Evolutionary conservation across 2,797 vertebrate genomes (phyloP).

Genomic region (Thalassophryne amazonica): DNA sequence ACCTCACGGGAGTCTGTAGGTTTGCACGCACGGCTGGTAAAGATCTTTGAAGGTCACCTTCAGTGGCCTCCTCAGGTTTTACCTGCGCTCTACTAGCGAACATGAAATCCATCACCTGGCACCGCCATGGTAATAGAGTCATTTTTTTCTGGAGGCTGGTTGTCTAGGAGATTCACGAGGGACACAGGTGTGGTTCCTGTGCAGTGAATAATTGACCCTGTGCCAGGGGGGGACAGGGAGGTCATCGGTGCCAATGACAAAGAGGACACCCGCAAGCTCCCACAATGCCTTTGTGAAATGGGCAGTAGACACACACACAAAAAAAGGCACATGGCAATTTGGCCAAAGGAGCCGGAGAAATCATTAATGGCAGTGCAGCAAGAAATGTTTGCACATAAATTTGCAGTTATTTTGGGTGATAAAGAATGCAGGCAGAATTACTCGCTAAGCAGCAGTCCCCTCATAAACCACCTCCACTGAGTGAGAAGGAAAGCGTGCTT

Average conservation of each 20-base stretch:
- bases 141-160: conserved; percentile 67
- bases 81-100: conserved; percentile 66
- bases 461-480: conserved; percentile 1
- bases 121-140: conserved; percentile 73
- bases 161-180: conserved; percentile 71
- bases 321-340: conserved; percentile 25
- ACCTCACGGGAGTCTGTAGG: conserved; percentile 59
- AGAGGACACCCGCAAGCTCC: conserved; percentile 63
- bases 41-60: conserved; percentile 78
- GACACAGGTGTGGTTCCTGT: conserved; percentile 76
- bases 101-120: conserved; percentile 81
- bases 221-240: conserved; percentile 67
- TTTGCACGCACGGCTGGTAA: conserved; percentile 47
- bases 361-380: conserved; percentile 32
- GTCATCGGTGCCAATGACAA: conserved; percentile 72
- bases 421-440: conserved; percentile 26
- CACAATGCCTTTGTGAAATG: conserved; percentile 21
- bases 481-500: conserved; percentile 2
- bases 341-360: conserved; percentile 13
- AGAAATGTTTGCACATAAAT: conserved; percentile 11
- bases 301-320: conserved; percentile 9
- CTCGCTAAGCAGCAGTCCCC: conserved; percentile 16
- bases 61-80: conserved; percentile 61
- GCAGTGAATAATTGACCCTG: conserved; percentile 79
- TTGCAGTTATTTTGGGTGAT: conserved; percentile 34